phyloP scores from a whole-genome alignment of 2,113 vertebrate species.

The Chunga burmeisteri region DNA sequence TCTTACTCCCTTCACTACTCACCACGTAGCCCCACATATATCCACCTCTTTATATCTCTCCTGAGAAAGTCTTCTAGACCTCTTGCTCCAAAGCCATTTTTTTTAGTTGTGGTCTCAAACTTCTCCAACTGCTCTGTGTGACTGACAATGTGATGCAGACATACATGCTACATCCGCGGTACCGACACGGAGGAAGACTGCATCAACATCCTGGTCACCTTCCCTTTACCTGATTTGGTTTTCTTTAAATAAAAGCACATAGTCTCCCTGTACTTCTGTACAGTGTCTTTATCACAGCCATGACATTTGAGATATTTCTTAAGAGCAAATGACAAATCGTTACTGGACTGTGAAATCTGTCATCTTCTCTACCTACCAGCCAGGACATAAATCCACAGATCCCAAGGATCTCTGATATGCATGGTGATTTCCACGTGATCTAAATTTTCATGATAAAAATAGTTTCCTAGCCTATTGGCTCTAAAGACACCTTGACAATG shows the following conservation, averaged over 20 bases:
- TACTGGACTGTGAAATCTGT: not conserved
- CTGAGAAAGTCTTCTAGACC: not conserved
- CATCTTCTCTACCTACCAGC: not conserved
- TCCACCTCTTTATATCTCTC: not conserved
- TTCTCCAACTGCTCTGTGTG: not conserved
- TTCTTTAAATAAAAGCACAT: not conserved
- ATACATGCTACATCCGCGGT: not conserved
- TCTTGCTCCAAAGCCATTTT: not conserved
- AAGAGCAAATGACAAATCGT: not conserved
- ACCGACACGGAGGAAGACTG: rapidly evolving
- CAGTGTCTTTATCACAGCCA: not conserved
- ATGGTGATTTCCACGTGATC: not conserved
- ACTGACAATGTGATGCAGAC: not conserved
- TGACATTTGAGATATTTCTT: not conserved
- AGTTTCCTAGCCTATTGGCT: not conserved
- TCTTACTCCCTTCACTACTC: not conserved
- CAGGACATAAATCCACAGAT: not conserved
- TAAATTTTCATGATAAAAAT: not conserved
- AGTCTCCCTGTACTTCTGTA: not conserved
- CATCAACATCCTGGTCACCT: not conserved
- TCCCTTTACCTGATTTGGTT: not conserved
- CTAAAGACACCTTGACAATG: not conserved
- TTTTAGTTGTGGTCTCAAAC: not conserved
- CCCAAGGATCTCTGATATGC: not conserved
- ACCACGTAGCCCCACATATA: not conserved